A percentile compares a stretch with the other conserved stretches of the same genome.
phyloP scores from a whole-genome alignment of 2,113 vertebrate species.

The Podocnemis expansa region DNA sequence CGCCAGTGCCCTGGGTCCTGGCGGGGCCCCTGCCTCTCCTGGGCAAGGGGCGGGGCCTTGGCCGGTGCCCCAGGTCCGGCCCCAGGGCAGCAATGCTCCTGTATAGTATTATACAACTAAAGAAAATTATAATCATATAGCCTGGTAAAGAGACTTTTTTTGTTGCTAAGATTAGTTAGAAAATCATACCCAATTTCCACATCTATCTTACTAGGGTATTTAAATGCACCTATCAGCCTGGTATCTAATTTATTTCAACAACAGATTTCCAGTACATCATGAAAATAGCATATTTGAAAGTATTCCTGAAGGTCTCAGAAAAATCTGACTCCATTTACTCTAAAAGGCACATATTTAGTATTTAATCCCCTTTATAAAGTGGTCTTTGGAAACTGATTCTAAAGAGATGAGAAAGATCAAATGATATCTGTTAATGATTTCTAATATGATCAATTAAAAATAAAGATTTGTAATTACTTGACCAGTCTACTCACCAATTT shows the following conservation, averaged over 20 bases:
- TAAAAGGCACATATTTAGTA: not conserved
- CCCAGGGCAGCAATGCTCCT: no score
- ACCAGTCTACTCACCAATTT: slow-evolving; percentile 38
- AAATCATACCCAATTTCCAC: no score
- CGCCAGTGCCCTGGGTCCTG: no score
- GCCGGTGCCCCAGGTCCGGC: no score
- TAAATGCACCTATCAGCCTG: not conserved
- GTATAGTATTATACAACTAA: not conserved
- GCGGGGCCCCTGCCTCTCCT: no score
- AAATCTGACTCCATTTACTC: not conserved
- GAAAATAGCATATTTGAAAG: not conserved
- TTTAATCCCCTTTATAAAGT: not conserved
- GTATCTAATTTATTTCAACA: not conserved
- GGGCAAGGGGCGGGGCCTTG: no score
- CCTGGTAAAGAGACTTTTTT: not conserved
- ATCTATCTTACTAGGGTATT: not conserved
- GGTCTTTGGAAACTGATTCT: slow-evolving; percentile 25
- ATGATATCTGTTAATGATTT: slow-evolving; percentile 21
- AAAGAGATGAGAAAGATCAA: not conserved
- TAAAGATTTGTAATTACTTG: slow-evolving; percentile 29
- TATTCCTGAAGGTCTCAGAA: not conserved
- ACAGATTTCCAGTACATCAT: not conserved
- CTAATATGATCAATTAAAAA: slow-evolving; percentile 1
- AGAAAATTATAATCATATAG: not conserved
- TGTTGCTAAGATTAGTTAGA: not conserved